These are phyloP conservation scores for Cephalotes varians DNA, from an alignment of 2,888 invertebrate species.

Conservation along the genomic window DNA sequence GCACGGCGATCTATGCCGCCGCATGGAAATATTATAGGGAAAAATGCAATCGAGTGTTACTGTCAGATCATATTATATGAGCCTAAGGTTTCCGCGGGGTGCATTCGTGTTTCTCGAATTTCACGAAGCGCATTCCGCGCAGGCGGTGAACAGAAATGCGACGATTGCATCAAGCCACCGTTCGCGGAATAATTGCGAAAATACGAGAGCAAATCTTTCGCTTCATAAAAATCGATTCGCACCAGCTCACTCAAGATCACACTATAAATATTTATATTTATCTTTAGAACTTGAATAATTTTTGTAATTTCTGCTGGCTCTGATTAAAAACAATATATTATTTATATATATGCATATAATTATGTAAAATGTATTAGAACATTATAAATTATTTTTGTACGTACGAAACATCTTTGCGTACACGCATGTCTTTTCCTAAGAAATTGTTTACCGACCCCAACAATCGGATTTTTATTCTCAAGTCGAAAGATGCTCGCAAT, in stretches of 20 bases:
- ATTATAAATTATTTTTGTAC: neutral
- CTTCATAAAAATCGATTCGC: neutral
- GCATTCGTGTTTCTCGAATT: conserved; percentile 81
- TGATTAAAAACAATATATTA: neutral
- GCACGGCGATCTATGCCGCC: conserved; percentile 67
- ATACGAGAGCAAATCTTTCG: neutral
- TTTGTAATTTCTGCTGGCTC: neutral
- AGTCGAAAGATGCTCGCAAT: neutral
- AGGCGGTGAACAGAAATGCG: conserved; percentile 73
- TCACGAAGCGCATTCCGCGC: conserved; percentile 80
- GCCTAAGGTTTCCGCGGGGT: conserved; percentile 80
- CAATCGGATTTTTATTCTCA: neutral
- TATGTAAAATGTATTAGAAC: neutral
- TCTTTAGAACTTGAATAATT: neutral
- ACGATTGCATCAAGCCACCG: conserved; percentile 54
- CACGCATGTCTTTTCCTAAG: neutral
- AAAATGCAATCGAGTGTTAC: conserved; percentile 77
- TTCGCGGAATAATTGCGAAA: conserved; percentile 59
- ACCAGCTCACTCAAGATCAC: neutral
- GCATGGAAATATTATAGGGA: conserved; percentile 80
- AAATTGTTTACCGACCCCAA: neutral
- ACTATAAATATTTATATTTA: neutral
- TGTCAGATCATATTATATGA: conserved; percentile 83
- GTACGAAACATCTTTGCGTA: neutral
- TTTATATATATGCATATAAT: neutral